These are phyloP conservation scores for Dendrolimus houi DNA, from an alignment of 2,888 invertebrate genomes.

Conservation along the genomic window DNA sequence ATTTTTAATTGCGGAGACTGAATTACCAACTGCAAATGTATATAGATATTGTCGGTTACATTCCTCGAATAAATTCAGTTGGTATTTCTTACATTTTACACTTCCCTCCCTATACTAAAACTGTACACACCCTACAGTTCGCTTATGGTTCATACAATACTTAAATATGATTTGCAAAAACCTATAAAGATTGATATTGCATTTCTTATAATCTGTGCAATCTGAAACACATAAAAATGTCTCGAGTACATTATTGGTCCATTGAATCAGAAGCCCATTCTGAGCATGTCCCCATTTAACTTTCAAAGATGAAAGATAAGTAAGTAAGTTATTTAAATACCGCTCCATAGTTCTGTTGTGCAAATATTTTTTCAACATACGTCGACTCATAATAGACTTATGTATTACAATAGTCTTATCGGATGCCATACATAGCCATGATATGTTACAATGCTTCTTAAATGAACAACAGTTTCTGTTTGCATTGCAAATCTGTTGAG, in stretches of 20 bases:
- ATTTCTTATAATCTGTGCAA: too few relatives aligned
- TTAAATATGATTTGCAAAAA: too few relatives aligned
- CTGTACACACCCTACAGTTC: too few relatives aligned
- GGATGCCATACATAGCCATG: neutral
- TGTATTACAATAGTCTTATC: neutral
- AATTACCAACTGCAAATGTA: too few relatives aligned
- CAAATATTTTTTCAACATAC: neutral
- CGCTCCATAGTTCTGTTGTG: neutral
- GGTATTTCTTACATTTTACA: too few relatives aligned
- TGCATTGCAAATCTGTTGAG: slow-evolving; percentile 5
- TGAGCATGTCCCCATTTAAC: neutral
- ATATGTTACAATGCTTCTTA: neutral
- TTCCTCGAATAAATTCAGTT: too few relatives aligned
- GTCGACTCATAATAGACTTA: neutral
- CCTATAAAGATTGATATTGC: too few relatives aligned
- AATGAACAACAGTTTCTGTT: neutral
- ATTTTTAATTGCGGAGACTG: too few relatives aligned
- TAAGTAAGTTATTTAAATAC: neutral
- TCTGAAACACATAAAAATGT: too few relatives aligned
- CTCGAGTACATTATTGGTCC: neutral
- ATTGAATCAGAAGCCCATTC: neutral
- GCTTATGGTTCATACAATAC: too few relatives aligned
- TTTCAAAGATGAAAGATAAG: neutral
- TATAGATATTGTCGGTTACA: too few relatives aligned
- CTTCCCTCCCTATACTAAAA: too few relatives aligned